Percentiles rank a stretch among this genome's conserved stretches.
These are phyloP conservation scores for Balaeniceps rex DNA, from an alignment of 2,113 vertebrate genomes.

Conservation along the genomic window DNA sequence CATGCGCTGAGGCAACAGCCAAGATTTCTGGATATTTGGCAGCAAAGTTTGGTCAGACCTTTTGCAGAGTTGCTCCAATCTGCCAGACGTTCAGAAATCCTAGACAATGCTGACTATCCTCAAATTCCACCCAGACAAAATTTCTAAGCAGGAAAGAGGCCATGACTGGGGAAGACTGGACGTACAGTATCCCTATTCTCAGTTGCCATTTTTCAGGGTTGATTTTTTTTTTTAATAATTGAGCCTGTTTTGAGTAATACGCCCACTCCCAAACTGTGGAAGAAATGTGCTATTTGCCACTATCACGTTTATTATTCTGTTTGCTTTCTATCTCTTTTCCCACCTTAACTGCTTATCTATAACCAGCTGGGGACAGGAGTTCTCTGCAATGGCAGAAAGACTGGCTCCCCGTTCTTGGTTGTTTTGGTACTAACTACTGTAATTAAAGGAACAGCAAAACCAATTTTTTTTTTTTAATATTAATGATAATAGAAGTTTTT, in stretches of 20 bases:
- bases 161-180: neutral
- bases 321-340: neutral
- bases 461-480: no score
- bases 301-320: neutral
- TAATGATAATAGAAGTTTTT: neutral
- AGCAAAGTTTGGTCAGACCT: neutral
- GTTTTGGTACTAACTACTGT: neutral
- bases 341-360: neutral
- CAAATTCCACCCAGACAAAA: neutral
- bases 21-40: neutral
- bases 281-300: neutral
- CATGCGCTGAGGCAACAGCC: neutral
- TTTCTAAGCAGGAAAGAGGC: neutral
- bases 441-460: neutral
- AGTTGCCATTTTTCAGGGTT: neutral
- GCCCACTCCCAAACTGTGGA: neutral
- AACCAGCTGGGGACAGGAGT: neutral
- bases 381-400: neutral
- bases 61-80: neutral
- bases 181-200: neutral
- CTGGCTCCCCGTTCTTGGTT: neutral
- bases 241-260: neutral
- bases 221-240: neutral
- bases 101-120: slow-evolving; percentile 9
- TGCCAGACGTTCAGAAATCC: neutral